These are phyloP conservation scores for Cynodonichthys magdalenae DNA, from an alignment of 2,797 vertebrate genomes.

Conservation along the genomic window DNA sequence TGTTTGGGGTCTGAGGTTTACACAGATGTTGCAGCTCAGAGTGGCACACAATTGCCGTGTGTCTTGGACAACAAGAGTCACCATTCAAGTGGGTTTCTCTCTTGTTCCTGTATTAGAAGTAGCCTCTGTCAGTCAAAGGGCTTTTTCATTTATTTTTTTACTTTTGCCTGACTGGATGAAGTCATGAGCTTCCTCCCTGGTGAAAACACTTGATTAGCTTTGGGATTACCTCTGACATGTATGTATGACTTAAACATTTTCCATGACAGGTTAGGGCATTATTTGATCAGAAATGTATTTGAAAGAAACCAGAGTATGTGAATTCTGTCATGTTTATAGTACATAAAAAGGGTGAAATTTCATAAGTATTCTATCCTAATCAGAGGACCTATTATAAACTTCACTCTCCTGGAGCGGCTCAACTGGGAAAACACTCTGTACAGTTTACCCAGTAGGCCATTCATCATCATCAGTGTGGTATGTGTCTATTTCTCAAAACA, in stretches of 20 bases:
- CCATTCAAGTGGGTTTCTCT: constrained; percentile 45
- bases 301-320: too few relatives aligned
- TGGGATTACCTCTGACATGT: constrained; percentile 35
- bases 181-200: constrained; percentile 29
- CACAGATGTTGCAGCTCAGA: constrained; percentile 43
- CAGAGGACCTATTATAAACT: constrained; percentile 28
- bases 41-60: constrained; percentile 56
- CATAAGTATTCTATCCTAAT: constrained; percentile 30
- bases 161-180: constrained; percentile 29
- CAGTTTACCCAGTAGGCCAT: constrained; percentile 26
- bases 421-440: constrained; percentile 12
- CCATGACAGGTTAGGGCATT: constrained; percentile 7
- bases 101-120: constrained; percentile 53
- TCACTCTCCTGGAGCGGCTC: constrained; percentile 20
- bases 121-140: constrained; percentile 27
- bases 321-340: too few relatives aligned
- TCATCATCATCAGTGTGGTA: constrained; percentile 35
- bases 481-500: constrained; percentile 14
- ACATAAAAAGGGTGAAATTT: neutral
- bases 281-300: constrained; percentile 14
- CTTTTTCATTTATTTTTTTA: too few relatives aligned
- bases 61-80: constrained; percentile 59
- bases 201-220: constrained; percentile 19
- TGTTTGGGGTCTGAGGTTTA: constrained; percentile 13
- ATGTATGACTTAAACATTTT: constrained; percentile 27